Conservation (phyloP, 1,140 invertebrate species). For the Drosophila trapezifrons region DNA sequence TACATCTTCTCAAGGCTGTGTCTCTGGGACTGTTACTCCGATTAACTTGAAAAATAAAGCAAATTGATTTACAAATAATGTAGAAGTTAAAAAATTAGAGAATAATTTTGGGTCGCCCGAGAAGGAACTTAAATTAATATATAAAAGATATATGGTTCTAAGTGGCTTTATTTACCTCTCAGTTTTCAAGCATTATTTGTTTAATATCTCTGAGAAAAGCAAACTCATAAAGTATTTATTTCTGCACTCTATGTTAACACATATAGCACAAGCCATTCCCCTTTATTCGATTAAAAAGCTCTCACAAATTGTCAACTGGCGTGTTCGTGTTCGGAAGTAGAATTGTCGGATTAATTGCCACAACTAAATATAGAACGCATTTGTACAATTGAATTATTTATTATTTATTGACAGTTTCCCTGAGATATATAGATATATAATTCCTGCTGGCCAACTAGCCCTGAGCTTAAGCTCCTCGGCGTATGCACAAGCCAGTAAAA, state of each 20-base stretch:
- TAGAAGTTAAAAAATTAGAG: too few species aligned
- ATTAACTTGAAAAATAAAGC: neutral
- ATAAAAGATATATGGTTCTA: neutral
- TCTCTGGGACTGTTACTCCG: neutral
- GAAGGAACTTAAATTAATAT: too few species aligned
- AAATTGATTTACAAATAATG: too few species aligned
- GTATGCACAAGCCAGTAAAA: conserved; percentile 43
- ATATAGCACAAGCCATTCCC: neutral
- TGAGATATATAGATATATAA: conserved; percentile 28
- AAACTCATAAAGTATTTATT: conserved; percentile 1
- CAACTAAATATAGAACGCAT: conserved; percentile 46
- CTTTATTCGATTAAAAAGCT: conserved; percentile 11
- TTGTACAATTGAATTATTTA: conserved; percentile 63
- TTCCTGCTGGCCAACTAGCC: conserved; percentile 20
- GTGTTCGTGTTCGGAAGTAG: conserved; percentile 34
- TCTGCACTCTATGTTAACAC: neutral
- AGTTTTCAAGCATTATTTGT: neutral
- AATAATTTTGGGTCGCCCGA: too few species aligned
- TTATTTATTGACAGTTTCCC: conserved; percentile 67
- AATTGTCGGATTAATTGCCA: conserved; percentile 71
- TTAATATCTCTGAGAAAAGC: neutral
- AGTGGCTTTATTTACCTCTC: neutral
- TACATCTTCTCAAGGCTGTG: neutral
- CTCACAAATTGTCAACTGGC: conserved; percentile 40
- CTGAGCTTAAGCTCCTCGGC: conserved; percentile 64